phyloP scores from a whole-genome alignment of 2,797 vertebrate genomes.

The Gorsachius magnificus region DNA sequence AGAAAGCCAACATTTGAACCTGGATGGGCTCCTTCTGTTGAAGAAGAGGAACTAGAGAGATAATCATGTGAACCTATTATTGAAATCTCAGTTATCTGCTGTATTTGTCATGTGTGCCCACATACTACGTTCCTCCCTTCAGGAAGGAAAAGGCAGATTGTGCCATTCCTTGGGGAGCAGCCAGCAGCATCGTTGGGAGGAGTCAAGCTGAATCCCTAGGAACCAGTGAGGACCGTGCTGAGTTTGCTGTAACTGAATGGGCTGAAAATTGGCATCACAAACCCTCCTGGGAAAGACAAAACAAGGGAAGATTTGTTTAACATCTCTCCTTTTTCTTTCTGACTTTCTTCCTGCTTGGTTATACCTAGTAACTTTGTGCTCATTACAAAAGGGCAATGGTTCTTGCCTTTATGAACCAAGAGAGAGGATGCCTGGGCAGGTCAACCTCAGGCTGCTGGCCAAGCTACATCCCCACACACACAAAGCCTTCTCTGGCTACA shows the following conservation, averaged over 20 bases:
- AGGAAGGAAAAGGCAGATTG: background rate
- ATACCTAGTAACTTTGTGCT: background rate
- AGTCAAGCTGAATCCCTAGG: background rate
- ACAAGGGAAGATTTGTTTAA: background rate
- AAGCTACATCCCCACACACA: rapidly evolving
- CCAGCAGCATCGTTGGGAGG: rapidly evolving
- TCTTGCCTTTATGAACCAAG: background rate
- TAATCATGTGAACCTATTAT: background rate
- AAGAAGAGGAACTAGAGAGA: background rate
- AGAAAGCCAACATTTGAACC: background rate
- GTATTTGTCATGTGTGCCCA: background rate
- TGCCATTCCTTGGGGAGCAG: background rate
- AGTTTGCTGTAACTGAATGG: background rate
- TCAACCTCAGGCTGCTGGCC: background rate
- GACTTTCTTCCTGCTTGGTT: background rate
- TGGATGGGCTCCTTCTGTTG: background rate
- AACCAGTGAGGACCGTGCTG: background rate
- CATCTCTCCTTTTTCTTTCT: background rate
- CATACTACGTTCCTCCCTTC: rapidly evolving
- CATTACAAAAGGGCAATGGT: background rate
- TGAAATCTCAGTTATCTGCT: background rate
- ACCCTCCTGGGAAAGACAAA: background rate
- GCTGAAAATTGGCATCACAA: background rate
- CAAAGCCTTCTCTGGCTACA: background rate
- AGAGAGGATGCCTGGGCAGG: background rate